phyloP scores from a whole-genome alignment of 1,140 invertebrate species.

The Harlomillsia oculata region DNA sequence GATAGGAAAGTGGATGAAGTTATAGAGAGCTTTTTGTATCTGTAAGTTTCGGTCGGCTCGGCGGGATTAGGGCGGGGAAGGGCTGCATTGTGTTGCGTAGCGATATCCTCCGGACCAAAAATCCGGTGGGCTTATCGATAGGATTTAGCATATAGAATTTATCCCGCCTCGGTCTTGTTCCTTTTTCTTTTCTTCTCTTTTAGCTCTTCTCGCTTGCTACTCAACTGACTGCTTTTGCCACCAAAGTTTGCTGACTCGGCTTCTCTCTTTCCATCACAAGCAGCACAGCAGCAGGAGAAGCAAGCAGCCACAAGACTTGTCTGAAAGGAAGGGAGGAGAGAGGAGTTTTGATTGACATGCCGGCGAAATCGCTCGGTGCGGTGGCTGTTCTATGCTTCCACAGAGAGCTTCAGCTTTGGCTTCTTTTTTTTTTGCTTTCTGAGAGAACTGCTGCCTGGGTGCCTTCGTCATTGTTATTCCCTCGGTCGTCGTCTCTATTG shows the following conservation, averaged over 20 bases:
- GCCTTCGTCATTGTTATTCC: conserved; percentile 13
- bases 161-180: conserved; percentile 4
- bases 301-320: not conserved
- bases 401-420: not conserved
- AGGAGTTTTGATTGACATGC: conserved; percentile 27
- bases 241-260: conserved; percentile 26
- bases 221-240: not conserved
- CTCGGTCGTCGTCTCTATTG: conserved; percentile 21
- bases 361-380: conserved; percentile 16
- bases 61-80: conserved; percentile 5
- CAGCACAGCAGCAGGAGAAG: not conserved
- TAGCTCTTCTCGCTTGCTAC: not conserved
- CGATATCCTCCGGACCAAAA: conserved; percentile 18
- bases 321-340: conserved; percentile 12
- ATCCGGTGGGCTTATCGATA: conserved; percentile 31
- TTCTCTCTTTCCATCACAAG: not conserved
- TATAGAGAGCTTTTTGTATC: no score
- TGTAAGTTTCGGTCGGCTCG: no score
- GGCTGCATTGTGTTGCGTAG: conserved; percentile 8
- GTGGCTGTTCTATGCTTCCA: not conserved
- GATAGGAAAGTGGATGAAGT: no score
- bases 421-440: conserved; percentile 9
- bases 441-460: not conserved
- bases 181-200: conserved; percentile 6
- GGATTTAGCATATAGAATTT: conserved; percentile 30